Conservation (phyloP, 64 coral and sea anemone species). For the Actinia equina region DNA sequence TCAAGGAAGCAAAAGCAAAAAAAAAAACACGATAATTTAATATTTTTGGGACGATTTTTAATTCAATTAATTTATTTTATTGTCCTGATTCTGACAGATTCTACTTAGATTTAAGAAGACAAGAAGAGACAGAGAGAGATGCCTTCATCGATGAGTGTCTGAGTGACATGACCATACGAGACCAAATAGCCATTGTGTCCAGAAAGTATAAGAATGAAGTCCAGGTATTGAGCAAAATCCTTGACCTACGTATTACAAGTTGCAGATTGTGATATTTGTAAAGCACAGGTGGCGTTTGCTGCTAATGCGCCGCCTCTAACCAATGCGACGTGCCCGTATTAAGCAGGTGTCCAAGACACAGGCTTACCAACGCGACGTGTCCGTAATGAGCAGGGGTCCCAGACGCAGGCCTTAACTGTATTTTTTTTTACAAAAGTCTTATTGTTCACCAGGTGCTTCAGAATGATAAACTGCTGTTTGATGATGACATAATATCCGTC, state of each 20-base stretch:
- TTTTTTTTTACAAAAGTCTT: background rate
- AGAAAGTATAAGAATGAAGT: conserved; percentile 75
- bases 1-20: too few relatives aligned
- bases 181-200: conserved; percentile 90
- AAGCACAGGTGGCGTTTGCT: too few relatives aligned
- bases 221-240: conserved; percentile 28
- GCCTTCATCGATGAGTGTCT: conserved; percentile 85
- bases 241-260: background rate
- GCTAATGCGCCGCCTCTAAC: too few relatives aligned
- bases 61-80: too few relatives aligned
- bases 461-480: conserved; percentile 85
- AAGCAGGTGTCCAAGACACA: too few relatives aligned
- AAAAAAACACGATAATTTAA: too few relatives aligned
- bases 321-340: too few relatives aligned
- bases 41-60: too few relatives aligned
- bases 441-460: conserved; percentile 43
- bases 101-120: conserved; percentile 68
- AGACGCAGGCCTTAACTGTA: background rate
- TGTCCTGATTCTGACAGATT: conserved; percentile 34
- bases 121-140: conserved; percentile 79
- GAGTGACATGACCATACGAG: conserved; percentile 74
- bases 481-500: conserved; percentile 87
- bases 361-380: too few relatives aligned
- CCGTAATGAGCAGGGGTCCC: too few relatives aligned
- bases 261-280: too few relatives aligned